Evolutionary conservation across 2,888 invertebrate genomes (phyloP).

Genomic region (Habroteleia sp.): DNA sequence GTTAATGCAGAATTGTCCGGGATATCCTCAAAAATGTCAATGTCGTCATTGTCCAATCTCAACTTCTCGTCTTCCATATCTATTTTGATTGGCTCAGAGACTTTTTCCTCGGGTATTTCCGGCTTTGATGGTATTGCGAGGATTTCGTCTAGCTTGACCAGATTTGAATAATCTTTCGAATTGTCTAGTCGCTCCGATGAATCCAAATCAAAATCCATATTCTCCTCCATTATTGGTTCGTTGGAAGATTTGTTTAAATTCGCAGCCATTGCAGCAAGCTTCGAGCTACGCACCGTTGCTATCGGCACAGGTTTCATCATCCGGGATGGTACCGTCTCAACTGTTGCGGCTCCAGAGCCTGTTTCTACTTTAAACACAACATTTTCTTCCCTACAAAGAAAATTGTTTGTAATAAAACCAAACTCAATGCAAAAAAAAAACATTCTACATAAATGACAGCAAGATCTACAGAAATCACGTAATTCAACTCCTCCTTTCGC

Average conservation of each 20-base stretch:
- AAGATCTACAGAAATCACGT: no score
- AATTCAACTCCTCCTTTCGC: no score
- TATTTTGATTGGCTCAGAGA: constrained; percentile 28
- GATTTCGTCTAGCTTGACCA: constrained; percentile 72
- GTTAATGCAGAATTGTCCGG: not conserved
- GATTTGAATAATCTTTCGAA: constrained; percentile 58
- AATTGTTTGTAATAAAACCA: not conserved
- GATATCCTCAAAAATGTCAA: constrained; percentile 1
- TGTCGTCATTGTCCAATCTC: constrained; percentile 1
- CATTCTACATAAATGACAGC: no score
- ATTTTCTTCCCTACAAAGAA: constrained; percentile 76
- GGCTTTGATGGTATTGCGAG: constrained; percentile 67
- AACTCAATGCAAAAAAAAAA: no score
- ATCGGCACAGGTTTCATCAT: constrained; percentile 72
- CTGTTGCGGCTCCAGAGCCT: constrained; percentile 54
- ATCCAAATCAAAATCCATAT: constrained; percentile 29
- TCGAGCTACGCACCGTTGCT: constrained; percentile 76
- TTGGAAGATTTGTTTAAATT: constrained; percentile 71
- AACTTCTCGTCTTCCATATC: constrained; percentile 14
- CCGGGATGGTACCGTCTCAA: not conserved
- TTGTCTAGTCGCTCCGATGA: not conserved
- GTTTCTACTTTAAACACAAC: constrained; percentile 73
- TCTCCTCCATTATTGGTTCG: constrained; percentile 33
- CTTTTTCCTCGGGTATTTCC: not conserved
- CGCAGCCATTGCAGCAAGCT: constrained; percentile 78